Percentiles rank a stretch among this genome's conserved stretches.
Conservation (phyloP, 2,113 vertebrate species). For the Ochotona princeps region DNA sequence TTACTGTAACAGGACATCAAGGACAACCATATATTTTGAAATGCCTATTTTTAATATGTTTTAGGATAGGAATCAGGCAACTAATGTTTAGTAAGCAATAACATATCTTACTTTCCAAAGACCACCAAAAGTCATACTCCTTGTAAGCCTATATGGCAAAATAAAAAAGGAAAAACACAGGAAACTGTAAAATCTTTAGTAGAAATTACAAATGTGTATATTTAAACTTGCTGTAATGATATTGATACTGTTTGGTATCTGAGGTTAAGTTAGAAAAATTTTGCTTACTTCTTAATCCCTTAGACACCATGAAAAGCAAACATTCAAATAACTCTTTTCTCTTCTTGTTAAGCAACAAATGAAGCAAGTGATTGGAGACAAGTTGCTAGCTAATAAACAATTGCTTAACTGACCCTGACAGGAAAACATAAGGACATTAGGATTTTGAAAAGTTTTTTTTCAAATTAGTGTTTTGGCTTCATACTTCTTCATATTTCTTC, state of each 20-base stretch:
- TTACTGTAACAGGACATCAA: background rate
- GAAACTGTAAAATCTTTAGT: background rate
- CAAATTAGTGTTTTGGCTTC: conserved; percentile 44
- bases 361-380: conserved; percentile 63
- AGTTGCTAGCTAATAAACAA: conserved; percentile 63
- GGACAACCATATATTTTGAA: background rate
- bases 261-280: background rate
- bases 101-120: conserved; percentile 31
- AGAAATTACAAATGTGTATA: background rate
- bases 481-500: background rate
- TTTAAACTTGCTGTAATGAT: conserved; percentile 3
- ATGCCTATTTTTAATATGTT: background rate
- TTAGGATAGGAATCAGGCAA: background rate
- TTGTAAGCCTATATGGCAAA: background rate
- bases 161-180: background rate
- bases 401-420: conserved; percentile 44
- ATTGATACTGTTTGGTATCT: conserved; percentile 11
- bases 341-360: conserved; percentile 68
- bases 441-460: background rate
- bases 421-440: conserved; percentile 39
- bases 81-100: background rate
- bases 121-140: background rate
- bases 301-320: conserved; percentile 52
- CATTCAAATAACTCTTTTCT: conserved; percentile 55
- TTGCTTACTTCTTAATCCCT: conserved; percentile 48